Evolutionary conservation across 2,113 vertebrate genomes (phyloP), one percentile per base, ranked within the genome.

Genomic region (Procavia capensis): DNA sequence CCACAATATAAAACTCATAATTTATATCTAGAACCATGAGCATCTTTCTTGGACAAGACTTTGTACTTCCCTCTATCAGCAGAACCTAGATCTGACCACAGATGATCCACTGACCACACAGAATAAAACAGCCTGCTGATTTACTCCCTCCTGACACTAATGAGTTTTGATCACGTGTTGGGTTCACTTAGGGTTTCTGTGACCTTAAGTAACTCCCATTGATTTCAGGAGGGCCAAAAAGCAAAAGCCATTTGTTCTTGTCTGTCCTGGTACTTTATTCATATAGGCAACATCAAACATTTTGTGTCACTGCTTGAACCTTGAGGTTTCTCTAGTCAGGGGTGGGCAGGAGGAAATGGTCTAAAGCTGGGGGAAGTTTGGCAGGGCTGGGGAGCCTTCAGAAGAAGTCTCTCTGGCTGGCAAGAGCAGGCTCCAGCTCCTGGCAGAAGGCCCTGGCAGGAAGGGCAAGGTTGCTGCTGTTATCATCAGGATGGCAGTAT

Each of bases 1-100:
- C 0, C 31, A 79, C 80, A 78, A n/a, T n/a, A n/a, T n/a, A 93
- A 92, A 68, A 95, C 34, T 27, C 64, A 14, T 95, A 64, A 97
- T 95, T 95, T 95, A 70, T 97, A 97, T 96, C 97, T 95, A 90
- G 93, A 96, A 84, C 25, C 70, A 47, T 93, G 88, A 25, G 57
- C 19, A 66, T 96, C 91, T 95, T 97, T 92, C 70, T 97, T 92
- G 79, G 63, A 24, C 86, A 29, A 25, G 82, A 81, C 25, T 91
- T 90, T 91, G 72, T 0, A 2, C 93, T 59, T 96, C 78, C 3
- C 59, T 92, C 31, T 95, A 80, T 96, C 86, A 79, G 39, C 45
- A 78, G 95, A 95, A 82, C 86, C 6, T 54, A 78, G 57, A 88
- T 0, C 1, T 24, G 87, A 89, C 29, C 1, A 6, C 63, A 85